Evolutionary conservation across 2,113 vertebrate genomes (phyloP).

Genomic region (Hoplias malabaricus): DNA sequence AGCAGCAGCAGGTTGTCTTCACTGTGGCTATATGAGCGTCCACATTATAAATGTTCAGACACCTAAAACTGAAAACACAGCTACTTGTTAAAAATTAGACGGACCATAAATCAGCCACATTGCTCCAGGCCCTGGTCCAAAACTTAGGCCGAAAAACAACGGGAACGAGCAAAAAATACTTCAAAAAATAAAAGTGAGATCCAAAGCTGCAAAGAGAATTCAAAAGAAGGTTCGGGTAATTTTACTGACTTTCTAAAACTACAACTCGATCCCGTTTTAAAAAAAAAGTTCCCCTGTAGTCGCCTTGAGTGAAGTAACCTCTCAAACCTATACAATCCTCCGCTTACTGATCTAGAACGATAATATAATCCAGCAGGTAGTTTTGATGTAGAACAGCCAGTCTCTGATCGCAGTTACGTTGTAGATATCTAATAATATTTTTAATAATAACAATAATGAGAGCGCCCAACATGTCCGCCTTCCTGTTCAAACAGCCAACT

Average conservation of each 20-base stretch:
- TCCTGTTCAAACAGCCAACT: slow-evolving; percentile 86
- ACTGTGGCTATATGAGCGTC: slow-evolving; percentile 62
- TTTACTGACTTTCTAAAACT: not conserved
- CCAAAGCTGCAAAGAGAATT: too few relatives aligned
- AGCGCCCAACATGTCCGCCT: slow-evolving; percentile 90
- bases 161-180: too few relatives aligned
- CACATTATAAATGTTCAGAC: slow-evolving; percentile 54
- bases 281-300: slow-evolving; percentile 41
- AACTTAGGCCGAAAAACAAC: slow-evolving; percentile 51
- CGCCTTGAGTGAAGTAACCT: not conserved
- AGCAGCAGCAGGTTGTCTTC: slow-evolving; percentile 69
- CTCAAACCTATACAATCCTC: not conserved
- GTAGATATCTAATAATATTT: slow-evolving; percentile 23
- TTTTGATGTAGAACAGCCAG: not conserved
- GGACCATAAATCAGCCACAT: slow-evolving; percentile 10
- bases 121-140: slow-evolving; percentile 62
- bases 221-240: too few relatives aligned
- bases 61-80: slow-evolving; percentile 28
- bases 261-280: not conserved
- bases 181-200: too few relatives aligned
- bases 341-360: not conserved
- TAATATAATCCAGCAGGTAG: not conserved
- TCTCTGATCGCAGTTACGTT: slow-evolving; percentile 36
- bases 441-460: slow-evolving; percentile 60
- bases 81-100: too few relatives aligned